These are phyloP conservation scores for Gymnogyps californianus DNA, from an alignment of 2,113 vertebrate genomes.

Conservation along the genomic window DNA sequence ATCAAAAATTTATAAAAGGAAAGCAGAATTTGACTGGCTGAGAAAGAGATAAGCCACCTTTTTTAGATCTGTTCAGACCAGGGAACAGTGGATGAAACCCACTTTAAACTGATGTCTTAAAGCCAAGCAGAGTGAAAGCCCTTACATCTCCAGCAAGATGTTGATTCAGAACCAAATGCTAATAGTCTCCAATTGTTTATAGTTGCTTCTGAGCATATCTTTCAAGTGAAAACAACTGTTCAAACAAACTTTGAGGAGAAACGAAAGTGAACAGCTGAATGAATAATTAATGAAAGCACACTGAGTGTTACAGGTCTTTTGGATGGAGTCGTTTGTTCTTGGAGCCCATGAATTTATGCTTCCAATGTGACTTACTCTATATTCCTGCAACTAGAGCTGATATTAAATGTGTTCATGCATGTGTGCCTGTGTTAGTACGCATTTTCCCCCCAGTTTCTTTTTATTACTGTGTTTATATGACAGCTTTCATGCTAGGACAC, in stretches of 20 bases:
- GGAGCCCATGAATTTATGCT: constrained; percentile 13
- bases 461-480: not conserved
- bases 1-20: not conserved
- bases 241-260: constrained; percentile 62
- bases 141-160: not conserved
- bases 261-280: constrained; percentile 56
- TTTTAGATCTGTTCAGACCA: not conserved
- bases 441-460: not conserved
- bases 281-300: constrained; percentile 52
- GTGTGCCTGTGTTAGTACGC: not conserved
- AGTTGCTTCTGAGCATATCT: constrained; percentile 44
- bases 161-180: constrained; percentile 54
- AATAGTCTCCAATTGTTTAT: constrained; percentile 33
- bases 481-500: not conserved
- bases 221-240: constrained; percentile 69
- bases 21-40: not conserved
- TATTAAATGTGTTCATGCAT: not conserved
- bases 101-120: not conserved
- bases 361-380: constrained; percentile 14
- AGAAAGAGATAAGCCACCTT: not conserved
- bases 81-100: not conserved
- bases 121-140: not conserved
- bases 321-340: constrained; percentile 17
- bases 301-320: constrained; percentile 26
- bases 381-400: not conserved